Conservation (phyloP, 2,797 vertebrate species). For the Tadarida brasiliensis region DNA sequence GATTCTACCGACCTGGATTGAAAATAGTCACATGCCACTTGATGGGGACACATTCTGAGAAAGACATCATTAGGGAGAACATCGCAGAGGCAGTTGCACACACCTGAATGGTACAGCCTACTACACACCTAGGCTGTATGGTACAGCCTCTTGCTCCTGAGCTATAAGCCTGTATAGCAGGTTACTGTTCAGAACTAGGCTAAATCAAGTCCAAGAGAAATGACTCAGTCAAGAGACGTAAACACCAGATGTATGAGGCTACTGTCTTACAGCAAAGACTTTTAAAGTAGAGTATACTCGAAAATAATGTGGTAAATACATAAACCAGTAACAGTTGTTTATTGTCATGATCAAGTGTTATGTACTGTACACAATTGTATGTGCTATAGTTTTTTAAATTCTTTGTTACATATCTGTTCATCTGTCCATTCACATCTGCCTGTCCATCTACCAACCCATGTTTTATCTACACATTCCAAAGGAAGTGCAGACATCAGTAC, state of each 20-base stretch:
- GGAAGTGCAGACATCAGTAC: too few species aligned
- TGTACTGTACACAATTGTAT: not conserved
- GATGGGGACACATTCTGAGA: not conserved
- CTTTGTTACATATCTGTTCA: rapidly evolving
- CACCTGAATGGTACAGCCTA: not conserved
- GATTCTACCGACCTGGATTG: not conserved
- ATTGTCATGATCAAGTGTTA: not conserved
- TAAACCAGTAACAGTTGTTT: not conserved
- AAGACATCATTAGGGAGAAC: not conserved
- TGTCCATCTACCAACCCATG: rapidly evolving
- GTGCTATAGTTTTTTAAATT: not conserved
- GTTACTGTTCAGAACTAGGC: not conserved
- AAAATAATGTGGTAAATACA: not conserved
- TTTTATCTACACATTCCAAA: not conserved
- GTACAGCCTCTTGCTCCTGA: not conserved
- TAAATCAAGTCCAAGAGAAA: not conserved
- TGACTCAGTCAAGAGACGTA: rapidly evolving
- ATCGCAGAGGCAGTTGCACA: not conserved
- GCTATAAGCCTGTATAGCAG: not conserved
- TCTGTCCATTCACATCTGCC: not conserved
- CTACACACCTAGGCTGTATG: not conserved
- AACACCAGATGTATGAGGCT: not conserved
- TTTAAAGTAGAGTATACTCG: too few species aligned
- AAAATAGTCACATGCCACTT: not conserved
- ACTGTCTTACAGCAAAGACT: not conserved